Base-by-base conservation (phyloP, 2,888 invertebrate genomes). In the Miltochrista miniata region DNA sequence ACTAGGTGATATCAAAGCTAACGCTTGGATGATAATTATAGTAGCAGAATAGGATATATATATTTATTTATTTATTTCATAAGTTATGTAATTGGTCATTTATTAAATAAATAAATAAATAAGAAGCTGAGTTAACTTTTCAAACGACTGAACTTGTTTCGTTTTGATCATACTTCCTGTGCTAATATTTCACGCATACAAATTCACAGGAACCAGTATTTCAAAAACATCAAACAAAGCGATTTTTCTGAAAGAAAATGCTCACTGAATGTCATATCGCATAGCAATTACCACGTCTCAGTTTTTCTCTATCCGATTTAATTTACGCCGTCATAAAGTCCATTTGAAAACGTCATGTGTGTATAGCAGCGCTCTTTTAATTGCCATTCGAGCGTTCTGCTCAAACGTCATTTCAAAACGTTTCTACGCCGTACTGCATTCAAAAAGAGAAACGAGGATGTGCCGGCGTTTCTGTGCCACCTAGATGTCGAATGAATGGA, bases 391-490 rank as follows among this genome's bases (percentile, higher is more conserved):
- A 61, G 64, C 54, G 59, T 56, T 59, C 39, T 61, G 70, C 66
- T 71, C 68, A 66, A 68, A 67, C 64, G 71, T 74, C 75, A 73
- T 67, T 58, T 58, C 72, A 69, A 64, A 54, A 50, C 61, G 55
- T 64, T 65, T 69, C 64, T 66, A 57, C 57, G 64, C 62, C 58
- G 61, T 59, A 59, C 48, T 65, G 68, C 64, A 73, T 73, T 76
- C 61, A 59, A 64, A 76, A 70, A 75, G 74, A 76, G 64, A 61
- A 71, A 46, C 49, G 56, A 45, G 52, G 57, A 63, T 61, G 59
- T 59, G 51, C 54, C 41, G 55, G 56, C 48, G 57, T 64, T 68
- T 64, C 54, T 56, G 60, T 51, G 57, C 56, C 48, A 48, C 64
- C 42, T 29, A 45, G 66, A 66, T 63, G 47, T 67, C 42, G 34